Evolutionary conservation across 2,113 vertebrate species (phyloP).

Genomic region (Calypte anna): DNA sequence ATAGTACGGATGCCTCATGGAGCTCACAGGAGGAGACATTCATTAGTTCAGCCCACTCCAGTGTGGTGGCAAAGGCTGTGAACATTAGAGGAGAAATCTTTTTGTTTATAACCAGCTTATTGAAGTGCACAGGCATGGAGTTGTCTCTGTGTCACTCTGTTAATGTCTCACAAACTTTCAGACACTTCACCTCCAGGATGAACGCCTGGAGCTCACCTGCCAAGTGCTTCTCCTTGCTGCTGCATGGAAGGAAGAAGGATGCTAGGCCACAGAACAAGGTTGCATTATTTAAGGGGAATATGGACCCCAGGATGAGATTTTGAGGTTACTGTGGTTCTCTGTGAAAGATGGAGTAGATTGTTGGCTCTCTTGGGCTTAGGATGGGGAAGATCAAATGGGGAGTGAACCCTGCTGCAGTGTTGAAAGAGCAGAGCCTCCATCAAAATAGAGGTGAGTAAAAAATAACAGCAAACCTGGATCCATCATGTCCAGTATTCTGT

Average conservation of each 20-base stretch:
- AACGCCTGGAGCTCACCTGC: background rate
- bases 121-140: conserved; percentile 42
- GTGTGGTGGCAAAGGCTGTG: conserved; percentile 32
- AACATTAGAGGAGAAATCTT: conserved; percentile 46
- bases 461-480: background rate
- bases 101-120: conserved; percentile 59
- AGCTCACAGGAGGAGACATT: conserved; percentile 61
- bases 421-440: background rate
- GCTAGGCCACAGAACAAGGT: background rate
- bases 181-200: background rate
- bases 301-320: background rate
- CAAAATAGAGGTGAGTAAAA: background rate
- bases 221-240: background rate
- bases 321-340: background rate
- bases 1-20: background rate
- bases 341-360: background rate
- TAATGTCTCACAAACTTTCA: conserved; percentile 1
- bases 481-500: background rate
- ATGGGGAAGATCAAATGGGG: background rate
- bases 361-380: background rate
- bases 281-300: background rate
- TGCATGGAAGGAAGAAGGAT: background rate
- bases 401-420: background rate
- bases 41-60: conserved; percentile 45
- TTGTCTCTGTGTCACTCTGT: background rate